Base-by-base conservation (phyloP, 2,113 vertebrate genomes). In the Diadophis punctatus region DNA sequence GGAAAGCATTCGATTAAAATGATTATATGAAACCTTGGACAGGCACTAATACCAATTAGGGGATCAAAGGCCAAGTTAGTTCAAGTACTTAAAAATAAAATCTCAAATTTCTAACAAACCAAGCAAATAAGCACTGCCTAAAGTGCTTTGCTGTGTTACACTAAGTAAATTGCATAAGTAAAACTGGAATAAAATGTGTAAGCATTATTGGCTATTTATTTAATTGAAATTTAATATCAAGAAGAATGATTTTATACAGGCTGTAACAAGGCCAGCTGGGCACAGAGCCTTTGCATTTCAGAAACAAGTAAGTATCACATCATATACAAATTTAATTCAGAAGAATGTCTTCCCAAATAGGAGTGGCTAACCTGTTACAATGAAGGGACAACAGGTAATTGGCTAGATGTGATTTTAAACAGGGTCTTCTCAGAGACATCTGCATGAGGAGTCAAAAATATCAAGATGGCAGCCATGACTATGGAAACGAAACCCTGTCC, bases 31-130 rank as follows among this genome's bases (percentile, higher is more conserved):
- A 93, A 5, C 55, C 25, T 95, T 84, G 49, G 43, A 8, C 68
- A 14, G 18, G 34, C 58, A 68, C n/a, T 87, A 39, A 52, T 90
- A 43, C 23, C 52, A 90, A 91, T 80, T 63, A 86, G 0, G 0
- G 89, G 93, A 23, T 23, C 39, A 92, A 94, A 94, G 95, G 86
- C 68, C 48, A 93, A 88, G 30, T 87, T 90, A 87, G 89, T 90
- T 90, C 9, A 46, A 89, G 68, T 51, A 94, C 89, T 92, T 88
- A 51, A 92, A 92, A 91, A 43, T 80, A 80, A 68, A 46, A 74
- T 20, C 86, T 51, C 34, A 30, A 43, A 34, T 92, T 92, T 55
- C 90, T 25, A 90, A 46, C 74, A 80, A 80, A 39, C 34, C 74
- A 80, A 80, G 0, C 60, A 43, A 27, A 22, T 68, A 94, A 90